Evolutionary conservation across 2,888 invertebrate genomes (phyloP).

Genomic region (Lepidochitona cinerea): DNA sequence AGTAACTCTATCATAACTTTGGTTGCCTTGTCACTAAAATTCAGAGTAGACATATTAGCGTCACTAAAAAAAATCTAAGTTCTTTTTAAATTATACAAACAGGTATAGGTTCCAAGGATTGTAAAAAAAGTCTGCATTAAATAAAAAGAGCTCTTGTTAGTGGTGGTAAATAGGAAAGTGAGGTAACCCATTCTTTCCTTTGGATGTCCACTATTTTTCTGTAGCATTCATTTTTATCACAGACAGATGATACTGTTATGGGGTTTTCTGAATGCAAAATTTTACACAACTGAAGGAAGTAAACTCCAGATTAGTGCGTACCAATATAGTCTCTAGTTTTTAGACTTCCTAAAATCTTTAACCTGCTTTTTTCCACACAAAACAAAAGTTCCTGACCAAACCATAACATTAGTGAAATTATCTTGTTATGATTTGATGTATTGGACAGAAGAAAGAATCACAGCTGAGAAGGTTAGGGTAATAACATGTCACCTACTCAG

Average conservation of each 20-base stretch:
- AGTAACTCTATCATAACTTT: slow-evolving; percentile 97
- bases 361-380: not conserved
- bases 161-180: slow-evolving; percentile 1
- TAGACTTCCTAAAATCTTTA: not conserved
- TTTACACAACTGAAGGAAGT: not conserved
- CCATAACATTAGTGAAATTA: too few relatives aligned
- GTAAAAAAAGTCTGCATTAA: too few relatives aligned
- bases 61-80: too few relatives aligned
- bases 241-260: slow-evolving; percentile 12
- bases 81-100: too few relatives aligned
- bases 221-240: slow-evolving; percentile 36
- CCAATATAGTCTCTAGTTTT: not conserved
- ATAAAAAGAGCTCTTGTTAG: too few relatives aligned
- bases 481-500: too few relatives aligned
- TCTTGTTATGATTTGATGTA: too few relatives aligned
- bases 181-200: not conserved
- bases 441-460: too few relatives aligned
- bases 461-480: too few relatives aligned
- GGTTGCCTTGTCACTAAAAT: slow-evolving; percentile 85
- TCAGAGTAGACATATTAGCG: not conserved
- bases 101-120: too few relatives aligned
- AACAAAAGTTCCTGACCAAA: too few relatives aligned
- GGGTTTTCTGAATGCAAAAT: slow-evolving; percentile 33
- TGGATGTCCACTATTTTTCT: slow-evolving; percentile 16
- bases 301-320: too few relatives aligned